These are phyloP conservation scores for Eupithecia tripunctaria DNA, from an alignment of 2,888 invertebrate genomes.

Conservation along the genomic window DNA sequence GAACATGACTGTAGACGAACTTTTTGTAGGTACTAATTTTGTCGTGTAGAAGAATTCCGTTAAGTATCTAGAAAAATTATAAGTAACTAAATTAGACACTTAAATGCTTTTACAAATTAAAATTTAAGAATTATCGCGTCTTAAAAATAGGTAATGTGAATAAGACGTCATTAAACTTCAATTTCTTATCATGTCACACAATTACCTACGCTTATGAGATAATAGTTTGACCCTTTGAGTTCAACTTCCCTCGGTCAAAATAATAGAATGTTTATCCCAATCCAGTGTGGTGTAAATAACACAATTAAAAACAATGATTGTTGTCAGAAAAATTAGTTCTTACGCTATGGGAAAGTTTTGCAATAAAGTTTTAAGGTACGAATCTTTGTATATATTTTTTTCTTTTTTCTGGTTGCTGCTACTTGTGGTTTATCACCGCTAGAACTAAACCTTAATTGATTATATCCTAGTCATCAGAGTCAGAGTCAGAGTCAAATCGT, in stretches of 20 bases:
- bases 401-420: neutral
- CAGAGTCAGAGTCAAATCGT: no score
- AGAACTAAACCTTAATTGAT: neutral
- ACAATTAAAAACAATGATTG: slow-evolving; percentile 28
- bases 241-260: slow-evolving; percentile 29
- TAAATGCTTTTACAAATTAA: neutral
- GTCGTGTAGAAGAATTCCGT: neutral
- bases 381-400: neutral
- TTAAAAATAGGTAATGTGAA: neutral
- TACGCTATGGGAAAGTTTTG: slow-evolving; percentile 47
- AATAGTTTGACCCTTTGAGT: slow-evolving; percentile 30
- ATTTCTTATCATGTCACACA: neutral
- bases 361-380: slow-evolving; percentile 59
- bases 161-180: neutral
- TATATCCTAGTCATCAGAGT: no score
- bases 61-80: no score
- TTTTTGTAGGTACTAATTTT: neutral
- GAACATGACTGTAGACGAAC: neutral
- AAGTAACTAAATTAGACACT: neutral
- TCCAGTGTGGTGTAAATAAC: slow-evolving; percentile 22
- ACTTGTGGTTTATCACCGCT: neutral
- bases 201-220: slow-evolving; percentile 34
- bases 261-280: slow-evolving; percentile 30
- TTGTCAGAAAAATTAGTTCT: slow-evolving; percentile 35
- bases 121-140: neutral